Evolutionary conservation across 2,113 vertebrate genomes (phyloP).

Genomic region (Hyperopisus bebe): DNA sequence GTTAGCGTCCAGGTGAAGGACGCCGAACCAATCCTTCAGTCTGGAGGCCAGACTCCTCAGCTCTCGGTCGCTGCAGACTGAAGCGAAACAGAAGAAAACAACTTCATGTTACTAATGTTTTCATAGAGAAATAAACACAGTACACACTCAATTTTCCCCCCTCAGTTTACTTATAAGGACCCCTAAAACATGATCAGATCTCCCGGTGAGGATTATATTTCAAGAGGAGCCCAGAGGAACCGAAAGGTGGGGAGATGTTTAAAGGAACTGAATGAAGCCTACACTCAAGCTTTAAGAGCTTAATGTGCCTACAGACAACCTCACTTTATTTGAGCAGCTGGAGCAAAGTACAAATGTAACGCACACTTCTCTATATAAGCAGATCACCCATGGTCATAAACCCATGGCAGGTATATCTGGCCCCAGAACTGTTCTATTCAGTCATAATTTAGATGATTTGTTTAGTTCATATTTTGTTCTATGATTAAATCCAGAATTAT

Average conservation of each 20-base stretch:
- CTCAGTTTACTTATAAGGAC: not conserved
- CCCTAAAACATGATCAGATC: not conserved
- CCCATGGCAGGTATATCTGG: not conserved
- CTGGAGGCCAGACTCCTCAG: constrained; percentile 80
- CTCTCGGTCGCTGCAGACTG: constrained; percentile 82
- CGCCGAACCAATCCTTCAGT: constrained; percentile 91
- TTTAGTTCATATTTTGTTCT: not conserved
- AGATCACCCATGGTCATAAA: not conserved
- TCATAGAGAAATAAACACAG: not conserved
- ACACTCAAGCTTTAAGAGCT: not conserved
- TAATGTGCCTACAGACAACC: not conserved
- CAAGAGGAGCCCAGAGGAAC: not conserved
- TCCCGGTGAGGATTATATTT: not conserved
- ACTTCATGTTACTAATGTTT: not conserved
- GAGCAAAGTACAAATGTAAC: not conserved
- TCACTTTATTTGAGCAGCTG: not conserved
- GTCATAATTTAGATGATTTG: not conserved
- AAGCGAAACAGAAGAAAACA: constrained; percentile 17
- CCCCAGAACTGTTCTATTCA: not conserved
- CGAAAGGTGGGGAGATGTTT: not conserved
- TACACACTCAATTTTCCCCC: not conserved
- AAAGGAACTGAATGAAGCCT: not conserved
- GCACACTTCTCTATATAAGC: not conserved
- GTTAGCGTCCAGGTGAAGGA: constrained; percentile 85
- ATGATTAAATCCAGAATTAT: not conserved